These are phyloP conservation scores for Paguma larvata DNA, from an alignment of 2,797 vertebrate species.

Conservation along the genomic window DNA sequence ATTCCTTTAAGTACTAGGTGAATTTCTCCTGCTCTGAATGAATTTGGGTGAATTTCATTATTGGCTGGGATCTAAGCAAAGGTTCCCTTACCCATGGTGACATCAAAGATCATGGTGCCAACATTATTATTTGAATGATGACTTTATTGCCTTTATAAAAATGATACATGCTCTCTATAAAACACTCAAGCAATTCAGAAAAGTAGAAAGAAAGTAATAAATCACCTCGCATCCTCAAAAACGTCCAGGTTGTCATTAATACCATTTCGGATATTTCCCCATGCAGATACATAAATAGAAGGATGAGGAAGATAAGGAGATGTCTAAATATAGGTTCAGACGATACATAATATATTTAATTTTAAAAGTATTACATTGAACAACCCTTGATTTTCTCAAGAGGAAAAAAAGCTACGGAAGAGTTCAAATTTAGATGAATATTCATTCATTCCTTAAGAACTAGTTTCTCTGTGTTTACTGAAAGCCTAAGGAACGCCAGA, in stretches of 20 bases:
- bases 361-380: not conserved
- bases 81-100: not conserved
- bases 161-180: constrained; percentile 23
- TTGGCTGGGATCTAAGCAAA: not conserved
- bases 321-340: not conserved
- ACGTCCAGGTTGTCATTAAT: not conserved
- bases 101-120: not conserved
- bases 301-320: not conserved
- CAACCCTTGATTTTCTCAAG: not conserved
- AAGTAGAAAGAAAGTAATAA: constrained; percentile 22
- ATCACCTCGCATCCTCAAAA: not conserved
- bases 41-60: constrained; percentile 18
- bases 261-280: not conserved
- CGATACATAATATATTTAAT: not conserved
- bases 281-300: not conserved
- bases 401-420: not conserved
- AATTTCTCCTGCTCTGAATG: not conserved
- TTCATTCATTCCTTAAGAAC: not conserved
- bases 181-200: not conserved
- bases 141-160: constrained; percentile 52
- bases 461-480: not conserved
- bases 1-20: not conserved
- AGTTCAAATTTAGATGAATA: not conserved
- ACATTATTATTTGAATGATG: not conserved
- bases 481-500: not conserved